These are phyloP conservation scores for Aphyosemion australe DNA, from an alignment of 2,113 vertebrate species.

Conservation along the genomic window DNA sequence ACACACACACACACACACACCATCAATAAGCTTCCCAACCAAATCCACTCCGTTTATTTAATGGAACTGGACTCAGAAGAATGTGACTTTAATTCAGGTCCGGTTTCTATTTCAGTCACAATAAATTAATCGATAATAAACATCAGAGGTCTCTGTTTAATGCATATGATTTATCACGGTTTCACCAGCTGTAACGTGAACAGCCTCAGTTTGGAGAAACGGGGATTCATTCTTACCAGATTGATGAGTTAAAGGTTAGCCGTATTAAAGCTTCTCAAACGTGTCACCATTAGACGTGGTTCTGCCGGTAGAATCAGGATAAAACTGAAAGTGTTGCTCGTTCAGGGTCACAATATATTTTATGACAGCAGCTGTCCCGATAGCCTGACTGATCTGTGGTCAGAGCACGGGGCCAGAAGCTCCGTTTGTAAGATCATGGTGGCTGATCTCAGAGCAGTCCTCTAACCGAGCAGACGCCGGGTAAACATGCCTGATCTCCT, in stretches of 20 bases:
- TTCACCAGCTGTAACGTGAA: no score
- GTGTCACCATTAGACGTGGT: no score
- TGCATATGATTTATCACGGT: no score
- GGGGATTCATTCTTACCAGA: no score
- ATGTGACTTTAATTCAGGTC: constrained; percentile 9
- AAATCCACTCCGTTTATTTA: neutral
- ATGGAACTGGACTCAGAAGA: constrained; percentile 33
- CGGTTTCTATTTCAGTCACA: neutral
- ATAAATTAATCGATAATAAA: no score
- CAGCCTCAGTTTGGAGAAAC: no score
- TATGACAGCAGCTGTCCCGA: constrained; percentile 17
- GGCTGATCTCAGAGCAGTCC: constrained; percentile 25
- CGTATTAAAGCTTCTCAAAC: no score
- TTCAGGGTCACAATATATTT: no score
- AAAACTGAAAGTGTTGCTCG: no score
- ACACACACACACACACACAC: constrained; percentile 57
- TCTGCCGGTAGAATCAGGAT: no score
- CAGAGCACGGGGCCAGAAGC: neutral
- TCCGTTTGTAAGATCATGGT: constrained; percentile 22
- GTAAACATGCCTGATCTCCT: constrained; percentile 59
- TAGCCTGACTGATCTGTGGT: constrained; percentile 41
- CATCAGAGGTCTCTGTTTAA: no score
- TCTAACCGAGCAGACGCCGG: constrained; percentile 44
- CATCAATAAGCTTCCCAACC: constrained; percentile 28
- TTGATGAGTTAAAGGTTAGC: no score